Evolutionary conservation across 2,797 vertebrate species (phyloP).

Genomic region (Intellagama lesueurii): DNA sequence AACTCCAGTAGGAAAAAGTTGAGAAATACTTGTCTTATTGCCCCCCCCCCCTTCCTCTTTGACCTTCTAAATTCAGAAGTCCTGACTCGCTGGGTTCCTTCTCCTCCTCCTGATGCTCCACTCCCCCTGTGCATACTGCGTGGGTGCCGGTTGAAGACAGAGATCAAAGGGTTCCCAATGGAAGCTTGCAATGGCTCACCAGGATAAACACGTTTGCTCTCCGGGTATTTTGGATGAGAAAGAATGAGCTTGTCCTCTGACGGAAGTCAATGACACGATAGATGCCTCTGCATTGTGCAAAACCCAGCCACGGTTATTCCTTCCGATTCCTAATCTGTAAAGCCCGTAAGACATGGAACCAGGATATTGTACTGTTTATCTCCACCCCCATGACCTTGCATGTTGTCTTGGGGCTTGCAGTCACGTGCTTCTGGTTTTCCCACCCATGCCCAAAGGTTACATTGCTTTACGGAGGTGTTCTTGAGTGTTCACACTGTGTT

Average conservation of each 20-base stretch:
- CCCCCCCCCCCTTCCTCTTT: fast-evolving
- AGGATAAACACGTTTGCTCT: fast-evolving
- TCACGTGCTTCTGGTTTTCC: not conserved
- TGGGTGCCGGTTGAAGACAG: fast-evolving
- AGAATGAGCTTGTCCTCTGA: fast-evolving
- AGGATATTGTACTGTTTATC: not conserved
- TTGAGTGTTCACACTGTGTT: not conserved
- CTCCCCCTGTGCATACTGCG: not conserved
- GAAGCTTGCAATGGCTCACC: not conserved
- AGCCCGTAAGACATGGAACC: not conserved
- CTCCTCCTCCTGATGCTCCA: not conserved
- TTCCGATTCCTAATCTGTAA: not conserved
- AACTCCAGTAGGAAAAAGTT: not conserved
- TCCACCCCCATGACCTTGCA: not conserved
- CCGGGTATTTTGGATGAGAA: fast-evolving
- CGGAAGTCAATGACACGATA: fast-evolving
- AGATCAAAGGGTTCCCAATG: fast-evolving
- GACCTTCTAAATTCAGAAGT: slow-evolving; percentile 12
- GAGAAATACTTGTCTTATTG: not conserved
- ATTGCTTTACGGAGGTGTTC: not conserved
- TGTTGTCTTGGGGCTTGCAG: not conserved
- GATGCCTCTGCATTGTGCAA: not conserved
- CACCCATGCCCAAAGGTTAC: not conserved
- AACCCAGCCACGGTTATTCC: not conserved
- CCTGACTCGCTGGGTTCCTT: not conserved